Base-by-base conservation (phyloP, 2,113 vertebrate species). In the Mesembrinibis cayennensis region DNA sequence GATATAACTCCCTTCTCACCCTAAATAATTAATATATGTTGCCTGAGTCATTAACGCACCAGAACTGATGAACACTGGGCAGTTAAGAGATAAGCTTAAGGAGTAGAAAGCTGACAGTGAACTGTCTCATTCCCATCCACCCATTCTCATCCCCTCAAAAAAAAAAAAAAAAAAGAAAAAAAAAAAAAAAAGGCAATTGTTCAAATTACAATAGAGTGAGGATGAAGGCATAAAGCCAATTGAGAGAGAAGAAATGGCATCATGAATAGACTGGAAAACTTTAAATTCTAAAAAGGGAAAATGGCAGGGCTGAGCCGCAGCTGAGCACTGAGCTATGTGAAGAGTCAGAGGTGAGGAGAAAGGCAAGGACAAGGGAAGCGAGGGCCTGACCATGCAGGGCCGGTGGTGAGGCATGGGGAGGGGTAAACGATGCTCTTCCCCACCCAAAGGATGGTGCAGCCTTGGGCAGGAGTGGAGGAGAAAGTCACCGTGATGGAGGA, bases 1-100 rank as follows among this genome's bases (percentile, higher is more conserved):
- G 96, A 95, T 80, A 50, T 23, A 77, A 70, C 89, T 95, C 87
- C 93, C 82, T 91, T 58, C 78, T 79, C 66, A 82, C 30, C 61
- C 91, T 76, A 84, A 95, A 69, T 53, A 86, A 70, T 73, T 73
- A 79, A 66, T 85, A n/a, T n/a, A 82, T 30, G 17, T 76, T 95
- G 66, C 73, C 45, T 91, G 96, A 96, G 84, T 96, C 93, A 97
- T 58, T 74, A 82, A 69, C 2, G 0, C 66, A 12, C 53, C 74
- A 88, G 45, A 79, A 56, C 19, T 69, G 83, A 73, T 66, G 49
- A 77, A 44, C 58, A 16, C 42, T 38, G 73, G 81, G 11, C 34
- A 76, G 62, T 2, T 76, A 29, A 55, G 87, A 95, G 49, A 67
- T 11, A 61, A 89, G 70, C 40, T 80, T 21, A 25, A 76, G 40